Percentiles rank a stretch among this genome's conserved stretches.
phyloP scores from a whole-genome alignment of 2,113 vertebrate genomes.

The Chionodraco myersi region DNA sequence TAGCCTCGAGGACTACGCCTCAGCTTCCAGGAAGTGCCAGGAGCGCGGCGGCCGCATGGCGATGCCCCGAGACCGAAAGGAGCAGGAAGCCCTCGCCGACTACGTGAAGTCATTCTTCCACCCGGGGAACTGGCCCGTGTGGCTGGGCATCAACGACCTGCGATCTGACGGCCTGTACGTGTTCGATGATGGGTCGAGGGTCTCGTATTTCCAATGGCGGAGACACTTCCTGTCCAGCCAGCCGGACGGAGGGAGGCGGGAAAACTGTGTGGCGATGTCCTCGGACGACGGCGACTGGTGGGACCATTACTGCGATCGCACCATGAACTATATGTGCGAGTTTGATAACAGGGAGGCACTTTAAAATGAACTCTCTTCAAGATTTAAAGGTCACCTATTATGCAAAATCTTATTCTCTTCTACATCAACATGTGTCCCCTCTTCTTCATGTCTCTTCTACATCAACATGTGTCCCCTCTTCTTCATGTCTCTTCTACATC shows the following conservation, averaged over 20 bases:
- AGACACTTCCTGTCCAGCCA: slow-evolving; percentile 89
- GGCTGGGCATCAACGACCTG: slow-evolving; percentile 91
- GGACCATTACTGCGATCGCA: slow-evolving; percentile 92
- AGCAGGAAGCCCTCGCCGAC: slow-evolving; percentile 86
- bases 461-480: too few species aligned
- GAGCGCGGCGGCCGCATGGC: slow-evolving; percentile 88
- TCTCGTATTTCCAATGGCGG: slow-evolving; percentile 91
- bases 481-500: too few species aligned
- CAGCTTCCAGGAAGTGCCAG: slow-evolving; percentile 84
- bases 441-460: too few species aligned
- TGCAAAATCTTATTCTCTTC: too few species aligned
- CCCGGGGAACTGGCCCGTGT: slow-evolving; percentile 91
- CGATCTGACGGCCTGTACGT: slow-evolving; percentile 88
- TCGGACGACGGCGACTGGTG: slow-evolving; percentile 94
- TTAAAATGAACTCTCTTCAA: slow-evolving; percentile 32
- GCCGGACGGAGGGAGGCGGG: slow-evolving; percentile 88
- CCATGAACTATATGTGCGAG: slow-evolving; percentile 92
- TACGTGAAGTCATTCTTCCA: slow-evolving; percentile 87
- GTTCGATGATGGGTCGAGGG: slow-evolving; percentile 88
- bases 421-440: too few species aligned
- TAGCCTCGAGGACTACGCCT: slow-evolving; percentile 83
- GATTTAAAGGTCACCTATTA: too few species aligned
- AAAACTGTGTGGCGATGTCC: slow-evolving; percentile 93
- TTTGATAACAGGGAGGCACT: slow-evolving; percentile 83
- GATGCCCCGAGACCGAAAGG: slow-evolving; percentile 86